Evolutionary conservation across 1,140 invertebrate species (phyloP).

Genomic region (Neelides sp.): DNA sequence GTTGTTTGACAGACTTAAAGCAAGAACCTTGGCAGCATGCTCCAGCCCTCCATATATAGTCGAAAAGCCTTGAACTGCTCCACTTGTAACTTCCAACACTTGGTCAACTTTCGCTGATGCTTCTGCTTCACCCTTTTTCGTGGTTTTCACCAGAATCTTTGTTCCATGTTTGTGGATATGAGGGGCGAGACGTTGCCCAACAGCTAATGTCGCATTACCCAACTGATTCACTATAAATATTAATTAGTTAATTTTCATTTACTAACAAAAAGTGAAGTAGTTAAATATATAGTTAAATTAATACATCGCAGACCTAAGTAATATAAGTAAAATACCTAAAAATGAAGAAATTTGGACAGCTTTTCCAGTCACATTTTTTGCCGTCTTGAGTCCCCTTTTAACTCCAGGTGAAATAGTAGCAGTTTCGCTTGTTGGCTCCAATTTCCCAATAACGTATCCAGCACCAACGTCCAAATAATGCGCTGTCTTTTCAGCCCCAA

Average conservation of each 20-base stretch:
- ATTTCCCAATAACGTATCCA: slow-evolving; percentile 45
- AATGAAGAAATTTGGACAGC: slow-evolving; percentile 49
- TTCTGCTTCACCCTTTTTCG: slow-evolving; percentile 40
- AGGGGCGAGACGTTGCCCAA: slow-evolving; percentile 51
- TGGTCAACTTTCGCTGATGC: slow-evolving; percentile 47
- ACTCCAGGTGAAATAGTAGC: slow-evolving; percentile 39
- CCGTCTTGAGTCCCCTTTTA: slow-evolving; percentile 46
- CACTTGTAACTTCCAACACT: slow-evolving; percentile 51
- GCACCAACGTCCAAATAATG: slow-evolving; percentile 47
- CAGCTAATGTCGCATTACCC: slow-evolving; percentile 46
- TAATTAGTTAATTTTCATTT: background rate
- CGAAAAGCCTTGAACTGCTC: slow-evolving; percentile 52
- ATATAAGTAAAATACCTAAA: slow-evolving; percentile 37
- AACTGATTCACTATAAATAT: slow-evolving; percentile 45
- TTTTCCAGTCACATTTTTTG: slow-evolving; percentile 46
- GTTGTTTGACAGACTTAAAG: slow-evolving; percentile 49
- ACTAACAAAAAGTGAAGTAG: background rate
- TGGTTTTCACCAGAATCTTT: slow-evolving; percentile 42
- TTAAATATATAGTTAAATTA: slow-evolving; percentile 1
- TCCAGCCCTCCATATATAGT: slow-evolving; percentile 56
- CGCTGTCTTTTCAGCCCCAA: slow-evolving; percentile 50
- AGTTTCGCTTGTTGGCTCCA: slow-evolving; percentile 39
- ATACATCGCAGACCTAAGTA: background rate
- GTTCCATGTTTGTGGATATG: slow-evolving; percentile 51
- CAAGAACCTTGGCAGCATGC: slow-evolving; percentile 49